Percentiles rank a stretch among this genome's conserved stretches.
phyloP scores from a whole-genome alignment of 2,888 invertebrate genomes.

The Abrostola tripartita region DNA sequence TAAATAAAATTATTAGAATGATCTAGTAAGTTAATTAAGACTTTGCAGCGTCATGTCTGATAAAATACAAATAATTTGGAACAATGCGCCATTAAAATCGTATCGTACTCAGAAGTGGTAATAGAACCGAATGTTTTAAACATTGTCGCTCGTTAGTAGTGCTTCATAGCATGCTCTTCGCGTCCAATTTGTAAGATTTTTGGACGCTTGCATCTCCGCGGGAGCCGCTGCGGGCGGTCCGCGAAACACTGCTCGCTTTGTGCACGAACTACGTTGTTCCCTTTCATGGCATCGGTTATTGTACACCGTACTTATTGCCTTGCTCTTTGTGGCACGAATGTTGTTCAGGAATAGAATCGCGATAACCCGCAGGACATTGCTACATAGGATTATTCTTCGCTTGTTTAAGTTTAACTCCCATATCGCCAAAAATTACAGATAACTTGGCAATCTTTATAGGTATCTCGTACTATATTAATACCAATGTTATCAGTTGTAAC shows the following conservation, averaged over 20 bases:
- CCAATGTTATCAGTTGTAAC: conserved; percentile 62
- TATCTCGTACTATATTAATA: conserved; percentile 31
- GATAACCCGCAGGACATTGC: conserved; percentile 66
- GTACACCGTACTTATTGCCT: conserved; percentile 73
- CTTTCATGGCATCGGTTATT: conserved; percentile 79
- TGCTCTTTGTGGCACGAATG: conserved; percentile 68
- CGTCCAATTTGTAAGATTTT: conserved; percentile 78
- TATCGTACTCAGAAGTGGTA: conserved; percentile 20
- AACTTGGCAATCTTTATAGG: conserved; percentile 54
- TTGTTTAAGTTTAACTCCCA: conserved; percentile 40
- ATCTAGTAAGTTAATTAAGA: conserved; percentile 1
- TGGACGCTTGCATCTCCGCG: conserved; percentile 71
- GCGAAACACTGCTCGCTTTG: conserved; percentile 74
- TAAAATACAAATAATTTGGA: conserved; percentile 36
- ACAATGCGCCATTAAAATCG: conserved; percentile 47
- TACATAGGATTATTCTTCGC: conserved; percentile 51
- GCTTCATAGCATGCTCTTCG: conserved; percentile 56
- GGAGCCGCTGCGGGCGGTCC: conserved; percentile 76
- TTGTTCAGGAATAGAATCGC: conserved; percentile 67
- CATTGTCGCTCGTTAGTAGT: conserved; percentile 70
- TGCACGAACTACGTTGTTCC: conserved; percentile 71
- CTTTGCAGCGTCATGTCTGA: conserved; percentile 34
- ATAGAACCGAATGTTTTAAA: conserved; percentile 67
- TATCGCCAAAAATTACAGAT: conserved; percentile 41
- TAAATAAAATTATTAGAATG: conserved; percentile 20